These are phyloP conservation scores for Tryphoninae sp. DNA, from an alignment of 2,888 invertebrate genomes.

Conservation along the genomic window DNA sequence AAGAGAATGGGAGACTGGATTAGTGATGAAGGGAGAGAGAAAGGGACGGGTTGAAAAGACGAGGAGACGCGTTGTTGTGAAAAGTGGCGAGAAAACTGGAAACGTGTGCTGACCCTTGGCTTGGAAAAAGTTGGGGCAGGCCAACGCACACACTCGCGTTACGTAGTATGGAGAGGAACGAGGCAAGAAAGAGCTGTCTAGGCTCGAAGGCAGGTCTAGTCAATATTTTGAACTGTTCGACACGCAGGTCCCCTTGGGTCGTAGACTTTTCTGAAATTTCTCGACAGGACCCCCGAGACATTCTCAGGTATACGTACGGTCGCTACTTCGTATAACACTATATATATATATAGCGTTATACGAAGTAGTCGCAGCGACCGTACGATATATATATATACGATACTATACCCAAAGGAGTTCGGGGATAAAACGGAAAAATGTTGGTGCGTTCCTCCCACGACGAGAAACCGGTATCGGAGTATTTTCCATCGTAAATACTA, in stretches of 20 bases:
- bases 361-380: no score
- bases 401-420: slow-evolving; percentile 13
- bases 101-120: slow-evolving; percentile 46
- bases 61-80: slow-evolving; percentile 49
- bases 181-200: slow-evolving; percentile 44
- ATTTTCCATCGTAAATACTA: slow-evolving; percentile 29
- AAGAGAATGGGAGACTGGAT: background rate
- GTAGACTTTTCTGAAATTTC: slow-evolving; percentile 64
- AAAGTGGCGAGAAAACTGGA: slow-evolving; percentile 48
- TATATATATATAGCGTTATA: slow-evolving; percentile 11
- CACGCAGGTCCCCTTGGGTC: slow-evolving; percentile 65
- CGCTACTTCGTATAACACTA: slow-evolving; percentile 36
- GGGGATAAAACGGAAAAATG: slow-evolving; percentile 36
- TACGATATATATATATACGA: slow-evolving; percentile 6
- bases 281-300: slow-evolving; percentile 57
- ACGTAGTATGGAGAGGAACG: background rate
- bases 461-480: slow-evolving; percentile 28
- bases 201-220: slow-evolving; percentile 62
- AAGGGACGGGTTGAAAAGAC: slow-evolving; percentile 5
- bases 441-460: slow-evolving; percentile 30
- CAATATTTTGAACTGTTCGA: slow-evolving; percentile 71
- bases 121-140: slow-evolving; percentile 48
- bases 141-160: slow-evolving; percentile 7
- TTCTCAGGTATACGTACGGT: slow-evolving; percentile 65
- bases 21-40: slow-evolving; percentile 5